These are phyloP conservation scores for Polyergus mexicanus DNA, from an alignment of 1,140 invertebrate genomes.

Conservation along the genomic window DNA sequence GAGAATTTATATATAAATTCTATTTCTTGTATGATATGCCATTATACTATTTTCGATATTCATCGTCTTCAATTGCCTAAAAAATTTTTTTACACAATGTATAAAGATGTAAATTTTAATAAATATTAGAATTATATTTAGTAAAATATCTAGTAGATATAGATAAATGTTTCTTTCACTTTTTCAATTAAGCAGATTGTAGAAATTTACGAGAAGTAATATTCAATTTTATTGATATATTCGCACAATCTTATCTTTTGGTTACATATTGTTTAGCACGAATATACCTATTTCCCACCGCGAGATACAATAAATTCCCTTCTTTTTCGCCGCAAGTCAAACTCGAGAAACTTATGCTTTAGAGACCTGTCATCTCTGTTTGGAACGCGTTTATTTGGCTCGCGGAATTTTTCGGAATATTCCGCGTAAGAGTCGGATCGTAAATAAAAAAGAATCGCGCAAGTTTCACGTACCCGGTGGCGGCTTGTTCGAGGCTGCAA, in stretches of 20 bases:
- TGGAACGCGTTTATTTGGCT: constrained; percentile 48
- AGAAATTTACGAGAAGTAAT: neutral
- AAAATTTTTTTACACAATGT: neutral
- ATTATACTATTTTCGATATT: neutral
- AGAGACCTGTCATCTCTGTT: constrained; percentile 44
- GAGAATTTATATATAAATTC: neutral
- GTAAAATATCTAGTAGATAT: neutral
- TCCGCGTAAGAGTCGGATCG: constrained; percentile 31
- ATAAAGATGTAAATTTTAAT: neutral
- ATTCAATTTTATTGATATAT: neutral
- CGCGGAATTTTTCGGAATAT: constrained; percentile 56
- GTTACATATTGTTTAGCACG: neutral
- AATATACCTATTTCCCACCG: neutral
- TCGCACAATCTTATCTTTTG: neutral
- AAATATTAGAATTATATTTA: constrained; percentile 22
- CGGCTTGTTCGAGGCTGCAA: constrained; percentile 39
- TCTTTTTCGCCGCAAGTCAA: neutral
- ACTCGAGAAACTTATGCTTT: constrained; percentile 19
- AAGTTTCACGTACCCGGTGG: constrained; percentile 47
- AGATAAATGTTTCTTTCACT: neutral
- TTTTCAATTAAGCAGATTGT: neutral
- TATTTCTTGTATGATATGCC: neutral
- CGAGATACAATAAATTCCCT: neutral
- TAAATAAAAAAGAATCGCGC: constrained; percentile 55
- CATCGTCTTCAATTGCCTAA: neutral